phyloP scores from a whole-genome alignment of 2,797 vertebrate genomes.

The Picus viridis region DNA sequence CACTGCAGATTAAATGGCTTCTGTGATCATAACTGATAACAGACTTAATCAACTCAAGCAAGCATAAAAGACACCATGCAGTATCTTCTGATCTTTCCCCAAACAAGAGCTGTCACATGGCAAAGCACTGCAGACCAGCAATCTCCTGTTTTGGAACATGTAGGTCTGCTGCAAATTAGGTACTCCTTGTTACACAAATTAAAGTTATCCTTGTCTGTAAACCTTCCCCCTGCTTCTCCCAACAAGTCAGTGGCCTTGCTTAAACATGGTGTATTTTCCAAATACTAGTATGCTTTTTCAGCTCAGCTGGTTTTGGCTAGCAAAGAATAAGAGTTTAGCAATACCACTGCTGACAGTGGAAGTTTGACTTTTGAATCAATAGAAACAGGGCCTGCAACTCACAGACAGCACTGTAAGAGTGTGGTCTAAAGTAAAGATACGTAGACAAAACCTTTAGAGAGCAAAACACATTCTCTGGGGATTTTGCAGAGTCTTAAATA shows the following conservation, averaged over 20 bases:
- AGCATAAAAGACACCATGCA: neutral
- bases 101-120: neutral
- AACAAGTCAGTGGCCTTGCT: neutral
- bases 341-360: neutral
- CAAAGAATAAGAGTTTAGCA: neutral
- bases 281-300: neutral
- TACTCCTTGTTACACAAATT: neutral
- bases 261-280: neutral
- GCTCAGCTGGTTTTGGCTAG: neutral
- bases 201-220: neutral
- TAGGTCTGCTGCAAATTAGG: neutral
- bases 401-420: neutral
- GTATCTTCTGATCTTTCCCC: neutral
- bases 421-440: neutral
- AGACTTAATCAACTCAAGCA: neutral
- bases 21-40: neutral
- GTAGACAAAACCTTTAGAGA: slow-evolving; percentile 16
- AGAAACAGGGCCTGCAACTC: neutral
- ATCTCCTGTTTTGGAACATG: neutral
- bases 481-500: slow-evolving; percentile 8
- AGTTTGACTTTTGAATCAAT: neutral
- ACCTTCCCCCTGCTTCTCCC: neutral
- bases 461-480: slow-evolving; percentile 22
- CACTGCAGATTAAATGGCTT: neutral
- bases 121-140: neutral